Evolutionary conservation across 2,888 invertebrate genomes (phyloP).

Genomic region (Drosophila flavopinicola): DNA sequence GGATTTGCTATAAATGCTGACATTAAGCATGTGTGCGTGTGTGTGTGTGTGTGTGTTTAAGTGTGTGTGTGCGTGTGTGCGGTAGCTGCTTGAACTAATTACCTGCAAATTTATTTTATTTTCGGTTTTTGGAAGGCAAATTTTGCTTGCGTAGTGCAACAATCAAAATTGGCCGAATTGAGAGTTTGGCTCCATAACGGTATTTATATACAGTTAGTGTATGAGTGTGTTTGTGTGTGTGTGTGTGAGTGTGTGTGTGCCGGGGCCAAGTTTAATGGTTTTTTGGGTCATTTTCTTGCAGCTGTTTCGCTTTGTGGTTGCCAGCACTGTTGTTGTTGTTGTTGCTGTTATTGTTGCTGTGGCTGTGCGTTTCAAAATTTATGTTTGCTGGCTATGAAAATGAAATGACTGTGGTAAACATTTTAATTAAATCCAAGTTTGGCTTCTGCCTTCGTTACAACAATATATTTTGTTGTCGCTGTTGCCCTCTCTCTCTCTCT

Average conservation of each 20-base stretch:
- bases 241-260: slow-evolving; percentile 11
- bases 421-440: slow-evolving; percentile 80
- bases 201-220: slow-evolving; percentile 42
- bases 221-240: slow-evolving; percentile 8
- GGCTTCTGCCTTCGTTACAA: slow-evolving; percentile 79
- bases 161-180: slow-evolving; percentile 71
- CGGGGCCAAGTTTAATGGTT: slow-evolving; percentile 71
- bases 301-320: slow-evolving; percentile 76
- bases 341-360: slow-evolving; percentile 34
- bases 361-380: slow-evolving; percentile 73
- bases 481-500: slow-evolving; percentile 32
- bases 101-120: slow-evolving; percentile 69
- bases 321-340: slow-evolving; percentile 26
- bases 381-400: slow-evolving; percentile 79
- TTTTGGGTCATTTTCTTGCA: slow-evolving; percentile 78
- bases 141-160: slow-evolving; percentile 66
- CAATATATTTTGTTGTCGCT: slow-evolving; percentile 71
- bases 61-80: slow-evolving; percentile 9
- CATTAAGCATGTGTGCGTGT: slow-evolving; percentile 43
- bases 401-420: slow-evolving; percentile 80
- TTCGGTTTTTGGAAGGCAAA: slow-evolving; percentile 45
- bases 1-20: slow-evolving; percentile 76
- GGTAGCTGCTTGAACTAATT: slow-evolving; percentile 76
- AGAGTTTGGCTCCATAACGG: slow-evolving; percentile 36
- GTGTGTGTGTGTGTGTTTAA: slow-evolving; percentile 10